Evolutionary conservation across 2,113 vertebrate genomes (phyloP).

Genomic region (Microtus ochrogaster): DNA sequence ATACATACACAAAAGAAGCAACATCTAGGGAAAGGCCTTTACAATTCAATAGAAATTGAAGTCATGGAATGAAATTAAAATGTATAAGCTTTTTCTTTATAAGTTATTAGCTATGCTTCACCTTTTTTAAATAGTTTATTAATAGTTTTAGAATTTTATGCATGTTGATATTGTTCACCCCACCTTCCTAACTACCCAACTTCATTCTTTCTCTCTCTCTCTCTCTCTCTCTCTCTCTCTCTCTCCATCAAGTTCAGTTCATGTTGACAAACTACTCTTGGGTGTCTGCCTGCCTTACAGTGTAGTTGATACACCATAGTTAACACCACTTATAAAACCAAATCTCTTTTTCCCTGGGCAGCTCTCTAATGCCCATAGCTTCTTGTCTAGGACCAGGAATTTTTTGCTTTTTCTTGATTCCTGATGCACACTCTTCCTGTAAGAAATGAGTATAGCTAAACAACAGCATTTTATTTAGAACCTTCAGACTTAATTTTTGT

Average conservation of each 20-base stretch:
- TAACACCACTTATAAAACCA: background rate
- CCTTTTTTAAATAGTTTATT: no score
- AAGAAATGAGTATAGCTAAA: constrained; percentile 8
- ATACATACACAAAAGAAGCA: background rate
- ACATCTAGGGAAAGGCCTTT: background rate
- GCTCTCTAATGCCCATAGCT: background rate
- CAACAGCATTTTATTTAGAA: constrained; percentile 24
- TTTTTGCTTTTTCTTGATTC: background rate
- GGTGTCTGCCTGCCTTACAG: background rate
- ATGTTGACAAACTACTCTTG: background rate
- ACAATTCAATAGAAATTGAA: constrained; percentile 3
- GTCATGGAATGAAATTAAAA: background rate
- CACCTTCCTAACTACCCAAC: background rate
- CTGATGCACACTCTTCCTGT: background rate
- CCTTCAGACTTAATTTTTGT: constrained; percentile 32
- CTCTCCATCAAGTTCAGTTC: background rate
- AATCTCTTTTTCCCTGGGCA: background rate
- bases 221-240: background rate
- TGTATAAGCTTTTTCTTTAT: background rate
- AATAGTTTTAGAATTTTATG: background rate
- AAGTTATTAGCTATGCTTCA: background rate
- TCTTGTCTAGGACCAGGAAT: background rate
- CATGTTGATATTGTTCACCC: background rate
- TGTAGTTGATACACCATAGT: background rate
- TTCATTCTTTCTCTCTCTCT: background rate